Evolutionary conservation across 1,140 invertebrate species (phyloP).

Genomic region (Leguminivora glycinivorella): DNA sequence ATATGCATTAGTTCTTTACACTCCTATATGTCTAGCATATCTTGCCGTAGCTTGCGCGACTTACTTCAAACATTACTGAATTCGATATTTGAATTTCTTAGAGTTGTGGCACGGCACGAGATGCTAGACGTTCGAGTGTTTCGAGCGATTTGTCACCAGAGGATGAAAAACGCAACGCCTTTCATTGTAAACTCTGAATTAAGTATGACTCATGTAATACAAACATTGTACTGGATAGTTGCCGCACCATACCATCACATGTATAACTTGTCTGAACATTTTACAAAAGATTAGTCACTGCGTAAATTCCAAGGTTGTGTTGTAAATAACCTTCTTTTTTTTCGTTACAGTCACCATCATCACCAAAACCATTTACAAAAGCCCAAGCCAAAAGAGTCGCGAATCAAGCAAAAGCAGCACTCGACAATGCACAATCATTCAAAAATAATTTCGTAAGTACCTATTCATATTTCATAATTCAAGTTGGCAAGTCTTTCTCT

Average conservation of each 20-base stretch:
- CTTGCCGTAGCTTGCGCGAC: no score
- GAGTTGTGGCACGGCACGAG: no score
- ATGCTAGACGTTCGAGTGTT: background rate
- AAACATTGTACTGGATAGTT: constrained; percentile 15
- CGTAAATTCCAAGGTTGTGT: constrained; percentile 18
- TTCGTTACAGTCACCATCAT: constrained; percentile 45
- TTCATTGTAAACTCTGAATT: constrained; percentile 18
- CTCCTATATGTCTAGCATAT: no score
- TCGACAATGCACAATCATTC: constrained; percentile 39
- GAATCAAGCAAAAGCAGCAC: constrained; percentile 48
- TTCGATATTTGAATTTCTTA: no score
- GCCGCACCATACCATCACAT: constrained; percentile 7
- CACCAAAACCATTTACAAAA: constrained; percentile 45
- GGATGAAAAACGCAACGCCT: background rate
- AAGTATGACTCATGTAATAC: constrained; percentile 12
- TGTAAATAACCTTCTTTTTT: constrained; percentile 21
- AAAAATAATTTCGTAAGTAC: constrained; percentile 68
- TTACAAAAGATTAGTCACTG: constrained; percentile 12
- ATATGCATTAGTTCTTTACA: no score
- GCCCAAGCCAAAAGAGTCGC: constrained; percentile 51
- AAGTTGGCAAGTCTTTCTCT: constrained; percentile 49
- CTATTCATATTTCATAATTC: constrained; percentile 34
- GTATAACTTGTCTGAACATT: background rate
- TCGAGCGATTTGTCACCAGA: background rate
- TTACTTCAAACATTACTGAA: no score